Base-by-base conservation (phyloP, 2,113 vertebrate genomes). In the Antennarius striatus region DNA sequence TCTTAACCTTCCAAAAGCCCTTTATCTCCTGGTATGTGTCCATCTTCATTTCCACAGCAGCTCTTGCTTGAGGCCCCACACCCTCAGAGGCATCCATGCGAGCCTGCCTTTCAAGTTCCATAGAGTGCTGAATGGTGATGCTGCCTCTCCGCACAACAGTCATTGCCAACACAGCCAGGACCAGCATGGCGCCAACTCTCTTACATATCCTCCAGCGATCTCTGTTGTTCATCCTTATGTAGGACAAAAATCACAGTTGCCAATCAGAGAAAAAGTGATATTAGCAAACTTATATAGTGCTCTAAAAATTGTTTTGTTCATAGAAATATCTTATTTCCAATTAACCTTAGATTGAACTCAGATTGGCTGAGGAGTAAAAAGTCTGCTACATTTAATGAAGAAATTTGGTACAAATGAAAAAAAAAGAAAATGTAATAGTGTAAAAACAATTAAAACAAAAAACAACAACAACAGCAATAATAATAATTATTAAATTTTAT, bases 1-100 rank as follows among this genome's bases (percentile, higher is more conserved):
- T 14, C 91, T 88, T 58, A 7, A 7, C 64, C 69, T 94, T 95
- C 98, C 97, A 98, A 86, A 98, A 99, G 17, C 47, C 50, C 39
- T 63, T 63, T 0, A 83, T 6, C 7, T 63, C 65, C 30, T 63
- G 43, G 47, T 79, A 75, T 0, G 52, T 43, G 4, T 53, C 63
- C 3, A 16, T 75, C 52, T 92, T 93, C 52, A 85, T 86, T 0
- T 55, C 17, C 0, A 55, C 29, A 10, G 28, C 65, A 4, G 49
- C 40, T n/a, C 14, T 52, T 36, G 32, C 32, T 36, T 7, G 32
- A 3, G 43, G 43, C 50, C 70, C 60, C 0, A 0, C 56, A 39
- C 66, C 83, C 0, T 42, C 45, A 0, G 75, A 67, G 5, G 57
- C 22, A 15, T 88, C 72, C 80, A 85, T 91, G 36, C 70, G 82